phyloP scores from a whole-genome alignment of 2,888 invertebrate genomes.

The Colostygia pectinataria region DNA sequence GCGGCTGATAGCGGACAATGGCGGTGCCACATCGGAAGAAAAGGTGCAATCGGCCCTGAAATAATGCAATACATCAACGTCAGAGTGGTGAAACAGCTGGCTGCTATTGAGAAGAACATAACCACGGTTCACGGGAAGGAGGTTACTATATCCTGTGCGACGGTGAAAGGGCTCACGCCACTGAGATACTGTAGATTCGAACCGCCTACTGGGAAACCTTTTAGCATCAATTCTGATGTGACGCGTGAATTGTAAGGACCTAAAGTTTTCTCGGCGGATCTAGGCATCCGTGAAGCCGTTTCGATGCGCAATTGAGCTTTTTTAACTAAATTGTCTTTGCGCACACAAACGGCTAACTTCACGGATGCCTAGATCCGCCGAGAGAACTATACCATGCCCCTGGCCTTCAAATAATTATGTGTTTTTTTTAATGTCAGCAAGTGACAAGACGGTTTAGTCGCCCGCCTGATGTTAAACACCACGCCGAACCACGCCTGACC shows the following conservation, averaged over 20 bases:
- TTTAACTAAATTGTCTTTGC: too few species aligned
- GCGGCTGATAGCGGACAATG: slow-evolving; percentile 66
- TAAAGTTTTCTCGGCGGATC: too few species aligned
- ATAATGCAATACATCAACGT: slow-evolving; percentile 57
- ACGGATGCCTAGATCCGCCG: too few species aligned
- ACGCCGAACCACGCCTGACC: too few species aligned
- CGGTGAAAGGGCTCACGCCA: slow-evolving; percentile 57
- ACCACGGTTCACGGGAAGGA: slow-evolving; percentile 54
- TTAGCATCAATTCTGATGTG: slow-evolving; percentile 67
- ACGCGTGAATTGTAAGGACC: slow-evolving; percentile 60
- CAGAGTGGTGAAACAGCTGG: slow-evolving; percentile 60
- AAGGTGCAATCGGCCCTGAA: slow-evolving; percentile 52
- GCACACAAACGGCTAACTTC: too few species aligned
- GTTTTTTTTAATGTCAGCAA: too few species aligned
- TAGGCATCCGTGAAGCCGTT: too few species aligned
- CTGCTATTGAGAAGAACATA: slow-evolving; percentile 58
- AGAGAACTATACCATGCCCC: too few species aligned
- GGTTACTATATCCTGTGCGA: slow-evolving; percentile 65
- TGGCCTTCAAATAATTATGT: background rate
- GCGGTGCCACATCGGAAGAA: slow-evolving; percentile 74
- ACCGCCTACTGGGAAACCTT: slow-evolving; percentile 68
- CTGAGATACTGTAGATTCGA: slow-evolving; percentile 78
- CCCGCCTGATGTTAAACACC: too few species aligned
- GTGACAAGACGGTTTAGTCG: too few species aligned
- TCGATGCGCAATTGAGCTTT: too few species aligned